phyloP scores from a whole-genome alignment of 1,140 invertebrate species.

The Drosophila sproati region DNA sequence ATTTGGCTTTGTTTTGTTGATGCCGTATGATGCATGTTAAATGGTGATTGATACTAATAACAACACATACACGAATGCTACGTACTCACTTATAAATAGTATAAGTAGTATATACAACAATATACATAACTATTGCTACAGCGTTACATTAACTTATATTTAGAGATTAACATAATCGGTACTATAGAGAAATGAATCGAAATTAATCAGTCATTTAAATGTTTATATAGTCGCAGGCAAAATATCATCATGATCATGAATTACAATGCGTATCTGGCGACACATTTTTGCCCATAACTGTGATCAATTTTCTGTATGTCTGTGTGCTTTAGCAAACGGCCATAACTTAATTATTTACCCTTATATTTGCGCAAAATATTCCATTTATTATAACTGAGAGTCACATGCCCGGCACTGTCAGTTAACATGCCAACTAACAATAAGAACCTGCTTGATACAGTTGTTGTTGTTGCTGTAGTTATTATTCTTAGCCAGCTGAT shows the following conservation, averaged over 20 bases:
- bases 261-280: constrained; percentile 11
- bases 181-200: constrained; percentile 21
- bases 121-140: constrained; percentile 21
- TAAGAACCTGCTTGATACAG: constrained; percentile 13
- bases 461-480: constrained; percentile 32
- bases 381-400: constrained; percentile 54
- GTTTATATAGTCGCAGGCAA: constrained; percentile 22
- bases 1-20: constrained; percentile 44
- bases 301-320: constrained; percentile 35
- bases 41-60: constrained; percentile 10
- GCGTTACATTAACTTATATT: constrained; percentile 35
- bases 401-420: constrained; percentile 64
- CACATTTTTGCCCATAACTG: constrained; percentile 44
- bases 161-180: constrained; percentile 15
- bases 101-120: constrained; percentile 8
- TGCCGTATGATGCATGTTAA: constrained; percentile 9
- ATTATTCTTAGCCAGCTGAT: constrained; percentile 24
- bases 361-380: constrained; percentile 53
- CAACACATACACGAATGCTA: constrained; percentile 28
- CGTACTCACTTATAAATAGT: constrained; percentile 5
- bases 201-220: constrained; percentile 56
- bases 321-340: constrained; percentile 39
- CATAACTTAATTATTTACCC: constrained; percentile 64
- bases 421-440: constrained; percentile 56
- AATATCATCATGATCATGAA: constrained; percentile 22